Evolutionary conservation across 2,888 invertebrate genomes (phyloP), one percentile per base, ranked within the genome.

Genomic region (Lumbricus terrestris): DNA sequence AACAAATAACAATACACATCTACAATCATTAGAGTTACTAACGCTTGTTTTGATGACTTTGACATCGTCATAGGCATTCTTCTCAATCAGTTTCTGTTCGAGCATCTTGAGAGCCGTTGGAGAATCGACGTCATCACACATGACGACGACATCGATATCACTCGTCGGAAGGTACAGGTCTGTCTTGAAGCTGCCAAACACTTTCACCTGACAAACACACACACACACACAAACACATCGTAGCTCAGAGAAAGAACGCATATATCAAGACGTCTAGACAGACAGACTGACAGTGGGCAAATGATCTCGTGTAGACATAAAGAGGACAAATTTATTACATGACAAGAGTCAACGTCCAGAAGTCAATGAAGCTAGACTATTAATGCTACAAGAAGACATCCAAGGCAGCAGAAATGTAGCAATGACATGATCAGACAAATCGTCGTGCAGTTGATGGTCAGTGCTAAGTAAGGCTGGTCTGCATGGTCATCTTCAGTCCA

Each of bases 131-230:
- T 97, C 97, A 94, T 97, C 97, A 98, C 98, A 98, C 94, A 97
- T 96, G 90, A 97, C 96, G 91, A 97, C 97, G 93, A 97, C 95
- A 95, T 97, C 97, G 93, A 97, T 97, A 95, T 97, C 97, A 95
- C 97, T 97, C 94, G 99, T 99, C 92, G 99, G 99, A 95, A 99
- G 96, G 96, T 99, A 99, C 92, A 99, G 97, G 90, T 98, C 98
- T 92, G 99, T 99, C 93, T 98, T 97, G 96, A 98, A 99, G 94
- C 98, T 98, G 94, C 99, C 99, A 96, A 99, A 99, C 94, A 99
- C 97, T 96, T 99, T 98, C 92, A 99, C 98, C 95, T 97, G 93
- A 34, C 34, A 16, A 69, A n/a, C 29, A 69, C 29, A 69, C 69
- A 69, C 8, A 69, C 69, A 69, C n/a, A n/a, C 69, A n/a, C n/a